Evolutionary conservation across 1,140 invertebrate species (phyloP).

Genomic region (Octopus bimaculoides): DNA sequence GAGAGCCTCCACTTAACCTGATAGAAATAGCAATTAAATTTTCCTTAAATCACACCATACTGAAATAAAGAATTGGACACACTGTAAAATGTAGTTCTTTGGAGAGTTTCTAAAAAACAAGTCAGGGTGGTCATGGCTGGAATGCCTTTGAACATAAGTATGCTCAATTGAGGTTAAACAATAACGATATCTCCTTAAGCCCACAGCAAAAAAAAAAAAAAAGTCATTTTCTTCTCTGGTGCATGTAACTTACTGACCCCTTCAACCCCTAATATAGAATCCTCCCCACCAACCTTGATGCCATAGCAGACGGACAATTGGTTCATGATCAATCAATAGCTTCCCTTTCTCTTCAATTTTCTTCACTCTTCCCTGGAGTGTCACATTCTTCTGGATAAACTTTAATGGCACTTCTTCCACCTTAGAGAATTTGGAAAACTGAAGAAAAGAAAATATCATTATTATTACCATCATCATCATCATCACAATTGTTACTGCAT

Average conservation of each 20-base stretch:
- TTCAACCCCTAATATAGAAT: neutral
- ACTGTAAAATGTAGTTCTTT: too few relatives aligned
- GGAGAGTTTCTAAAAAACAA: too few relatives aligned
- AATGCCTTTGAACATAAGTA: neutral
- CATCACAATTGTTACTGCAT: too few relatives aligned
- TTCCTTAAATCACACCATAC: too few relatives aligned
- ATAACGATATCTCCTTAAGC: neutral
- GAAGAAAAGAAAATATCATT: neutral
- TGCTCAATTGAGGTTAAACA: neutral
- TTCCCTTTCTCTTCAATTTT: conserved; percentile 6
- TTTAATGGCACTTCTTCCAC: neutral
- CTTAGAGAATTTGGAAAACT: conserved; percentile 5
- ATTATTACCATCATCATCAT: too few relatives aligned
- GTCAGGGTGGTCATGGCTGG: neutral
- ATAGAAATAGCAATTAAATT: too few relatives aligned
- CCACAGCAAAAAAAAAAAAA: neutral
- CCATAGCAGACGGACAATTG: neutral
- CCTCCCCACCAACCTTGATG: neutral
- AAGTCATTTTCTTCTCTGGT: neutral
- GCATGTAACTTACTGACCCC: neutral
- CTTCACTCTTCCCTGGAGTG: neutral
- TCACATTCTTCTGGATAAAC: neutral
- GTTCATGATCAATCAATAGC: neutral
- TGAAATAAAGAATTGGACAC: too few relatives aligned
- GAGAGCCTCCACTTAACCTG: too few relatives aligned